phyloP scores from a whole-genome alignment of 1,140 invertebrate genomes.

The Zophobas atratus region DNA sequence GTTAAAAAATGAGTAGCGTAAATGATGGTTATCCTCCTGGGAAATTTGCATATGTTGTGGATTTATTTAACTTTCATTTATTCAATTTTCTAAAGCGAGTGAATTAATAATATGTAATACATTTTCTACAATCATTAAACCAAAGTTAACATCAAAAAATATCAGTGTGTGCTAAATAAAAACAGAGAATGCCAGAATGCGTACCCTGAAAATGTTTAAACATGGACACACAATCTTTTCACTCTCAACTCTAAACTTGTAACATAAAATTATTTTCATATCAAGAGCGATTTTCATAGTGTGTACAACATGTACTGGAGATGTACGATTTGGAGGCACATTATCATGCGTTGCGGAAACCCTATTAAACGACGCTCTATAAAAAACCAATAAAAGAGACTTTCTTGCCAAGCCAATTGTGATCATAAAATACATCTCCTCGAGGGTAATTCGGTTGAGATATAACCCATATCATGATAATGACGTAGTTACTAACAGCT shows the following conservation, averaged over 20 bases:
- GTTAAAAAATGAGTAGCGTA: no score
- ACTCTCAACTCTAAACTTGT: neutral
- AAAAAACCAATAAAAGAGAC: conserved; percentile 33
- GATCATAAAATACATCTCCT: conserved; percentile 33
- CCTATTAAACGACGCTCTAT: conserved; percentile 34
- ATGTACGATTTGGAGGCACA: conserved; percentile 24
- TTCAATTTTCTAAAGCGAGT: no score
- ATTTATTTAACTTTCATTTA: no score
- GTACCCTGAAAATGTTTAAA: no score
- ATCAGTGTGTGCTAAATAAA: no score
- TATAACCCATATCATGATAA: conserved; percentile 21
- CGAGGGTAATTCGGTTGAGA: conserved; percentile 29
- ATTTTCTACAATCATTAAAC: no score
- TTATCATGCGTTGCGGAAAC: conserved; percentile 38
- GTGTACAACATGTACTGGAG: conserved; percentile 20
- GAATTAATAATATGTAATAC: no score
- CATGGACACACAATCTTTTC: neutral
- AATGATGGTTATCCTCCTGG: no score
- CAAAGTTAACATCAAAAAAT: no score
- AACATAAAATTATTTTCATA: no score
- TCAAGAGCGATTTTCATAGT: neutral
- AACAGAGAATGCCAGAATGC: no score
- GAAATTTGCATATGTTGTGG: no score
- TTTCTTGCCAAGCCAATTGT: conserved; percentile 41
- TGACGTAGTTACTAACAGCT: conserved; percentile 35